phyloP scores from a whole-genome alignment of 2,888 invertebrate species.

The Xylota sylvarum region DNA sequence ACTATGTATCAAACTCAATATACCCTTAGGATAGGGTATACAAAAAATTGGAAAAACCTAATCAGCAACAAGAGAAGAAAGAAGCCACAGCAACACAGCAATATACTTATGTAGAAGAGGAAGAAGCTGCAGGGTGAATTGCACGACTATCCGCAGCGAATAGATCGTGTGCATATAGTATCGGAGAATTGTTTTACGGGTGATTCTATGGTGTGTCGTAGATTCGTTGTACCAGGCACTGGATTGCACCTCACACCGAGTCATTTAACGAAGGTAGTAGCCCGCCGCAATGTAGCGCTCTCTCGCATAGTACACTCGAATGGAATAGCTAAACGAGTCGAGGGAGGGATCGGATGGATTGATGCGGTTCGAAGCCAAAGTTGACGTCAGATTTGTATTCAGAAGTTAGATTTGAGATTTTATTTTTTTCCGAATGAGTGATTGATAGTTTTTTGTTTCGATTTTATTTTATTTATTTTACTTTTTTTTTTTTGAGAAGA shows the following conservation, averaged over 20 bases:
- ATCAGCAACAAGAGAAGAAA: neutral
- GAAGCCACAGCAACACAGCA: neutral
- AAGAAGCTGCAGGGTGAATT: constrained; percentile 42
- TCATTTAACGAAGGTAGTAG: neutral
- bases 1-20: too few species aligned
- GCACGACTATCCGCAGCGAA: constrained; percentile 36
- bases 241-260: constrained; percentile 56
- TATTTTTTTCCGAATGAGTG: constrained; percentile 24
- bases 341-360: neutral
- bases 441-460: constrained; percentile 26
- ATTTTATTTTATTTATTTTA: too few species aligned
- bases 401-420: constrained; percentile 25
- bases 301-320: constrained; percentile 5
- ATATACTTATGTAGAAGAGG: neutral
- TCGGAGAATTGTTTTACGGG: constrained; percentile 56
- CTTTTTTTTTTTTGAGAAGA: constrained; percentile 4
- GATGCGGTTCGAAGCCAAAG: constrained; percentile 40
- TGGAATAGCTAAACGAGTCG: constrained; percentile 10
- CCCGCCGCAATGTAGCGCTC: neutral
- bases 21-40: too few species aligned
- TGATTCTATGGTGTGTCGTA: constrained; percentile 60
- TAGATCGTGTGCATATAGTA: constrained; percentile 49
- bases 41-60: constrained; percentile 13
- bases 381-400: constrained; percentile 52
- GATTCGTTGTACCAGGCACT: constrained; percentile 69